Conservation (phyloP, 2,797 vertebrate species). For the Myiothlypis coronata region DNA sequence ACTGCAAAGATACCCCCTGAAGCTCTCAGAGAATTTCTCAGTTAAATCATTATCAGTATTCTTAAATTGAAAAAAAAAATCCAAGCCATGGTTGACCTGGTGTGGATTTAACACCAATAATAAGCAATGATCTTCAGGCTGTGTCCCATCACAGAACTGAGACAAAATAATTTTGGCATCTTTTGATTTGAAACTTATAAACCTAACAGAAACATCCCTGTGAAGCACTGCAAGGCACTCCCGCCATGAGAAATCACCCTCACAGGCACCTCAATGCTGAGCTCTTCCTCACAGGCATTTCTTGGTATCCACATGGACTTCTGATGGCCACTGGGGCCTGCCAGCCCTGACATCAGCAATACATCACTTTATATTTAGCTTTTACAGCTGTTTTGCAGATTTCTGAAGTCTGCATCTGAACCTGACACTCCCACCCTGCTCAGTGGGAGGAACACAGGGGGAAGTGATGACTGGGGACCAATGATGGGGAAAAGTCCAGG, state of each 20-base stretch:
- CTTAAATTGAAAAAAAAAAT: not conserved
- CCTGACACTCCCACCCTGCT: not conserved
- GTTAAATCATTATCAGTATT: not conserved
- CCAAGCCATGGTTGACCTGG: accelerated
- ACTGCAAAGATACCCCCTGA: not conserved
- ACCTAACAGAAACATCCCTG: not conserved
- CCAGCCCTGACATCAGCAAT: not conserved
- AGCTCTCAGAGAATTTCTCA: not conserved
- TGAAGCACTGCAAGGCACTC: not conserved
- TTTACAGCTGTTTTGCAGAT: not conserved
- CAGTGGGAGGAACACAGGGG: accelerated
- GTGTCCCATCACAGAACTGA: not conserved
- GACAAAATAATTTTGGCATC: not conserved
- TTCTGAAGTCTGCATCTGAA: not conserved
- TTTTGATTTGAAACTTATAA: not conserved
- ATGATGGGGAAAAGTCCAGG: not conserved
- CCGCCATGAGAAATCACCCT: not conserved
- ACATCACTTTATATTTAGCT: accelerated
- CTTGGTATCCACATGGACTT: not conserved
- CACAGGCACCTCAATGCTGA: accelerated
- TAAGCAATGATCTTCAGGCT: not conserved
- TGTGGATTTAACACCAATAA: not conserved
- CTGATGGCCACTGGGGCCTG: accelerated
- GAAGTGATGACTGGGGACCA: accelerated
- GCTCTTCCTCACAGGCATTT: not conserved